Conservation (phyloP, 2,797 vertebrate species). For the Oryzias sinensis region DNA sequence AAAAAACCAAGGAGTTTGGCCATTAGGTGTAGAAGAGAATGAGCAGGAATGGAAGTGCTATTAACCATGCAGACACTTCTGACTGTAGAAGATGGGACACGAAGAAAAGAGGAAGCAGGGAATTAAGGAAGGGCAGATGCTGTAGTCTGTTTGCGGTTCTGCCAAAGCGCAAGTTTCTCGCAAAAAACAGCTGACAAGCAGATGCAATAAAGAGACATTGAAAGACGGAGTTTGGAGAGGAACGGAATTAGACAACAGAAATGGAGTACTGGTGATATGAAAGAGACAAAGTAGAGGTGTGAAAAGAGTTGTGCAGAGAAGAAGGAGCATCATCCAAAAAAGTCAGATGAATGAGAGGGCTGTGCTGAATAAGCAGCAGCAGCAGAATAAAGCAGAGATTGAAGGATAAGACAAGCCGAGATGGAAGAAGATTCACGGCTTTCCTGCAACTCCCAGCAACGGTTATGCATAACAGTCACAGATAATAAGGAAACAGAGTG, state of each 20-base stretch:
- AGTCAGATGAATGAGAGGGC: constrained; percentile 16
- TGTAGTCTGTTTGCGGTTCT: constrained; percentile 9
- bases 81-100: constrained; percentile 26
- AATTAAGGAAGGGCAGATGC: constrained; percentile 2
- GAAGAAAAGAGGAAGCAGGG: constrained; percentile 6
- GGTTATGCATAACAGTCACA: constrained; percentile 34
- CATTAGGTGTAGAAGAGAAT: background rate
- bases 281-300: constrained; percentile 44
- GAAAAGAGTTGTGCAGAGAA: constrained; percentile 25
- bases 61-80: constrained; percentile 36
- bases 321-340: constrained; percentile 22
- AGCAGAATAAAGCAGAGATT: constrained; percentile 12
- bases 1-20: background rate
- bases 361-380: constrained; percentile 46
- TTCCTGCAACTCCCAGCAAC: constrained; percentile 7
- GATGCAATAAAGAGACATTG: constrained; percentile 26
- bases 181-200: constrained; percentile 47
- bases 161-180: constrained; percentile 14
- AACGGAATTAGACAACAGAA: constrained; percentile 25
- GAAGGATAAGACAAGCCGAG: constrained; percentile 17
- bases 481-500: constrained; percentile 23
- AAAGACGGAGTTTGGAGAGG: constrained; percentile 11
- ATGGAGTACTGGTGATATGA: constrained; percentile 31
- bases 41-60: constrained; percentile 6
- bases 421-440: constrained; percentile 13